These are phyloP conservation scores for Tricholauxania praeusta DNA, from an alignment of 2,888 invertebrate species.

Conservation along the genomic window DNA sequence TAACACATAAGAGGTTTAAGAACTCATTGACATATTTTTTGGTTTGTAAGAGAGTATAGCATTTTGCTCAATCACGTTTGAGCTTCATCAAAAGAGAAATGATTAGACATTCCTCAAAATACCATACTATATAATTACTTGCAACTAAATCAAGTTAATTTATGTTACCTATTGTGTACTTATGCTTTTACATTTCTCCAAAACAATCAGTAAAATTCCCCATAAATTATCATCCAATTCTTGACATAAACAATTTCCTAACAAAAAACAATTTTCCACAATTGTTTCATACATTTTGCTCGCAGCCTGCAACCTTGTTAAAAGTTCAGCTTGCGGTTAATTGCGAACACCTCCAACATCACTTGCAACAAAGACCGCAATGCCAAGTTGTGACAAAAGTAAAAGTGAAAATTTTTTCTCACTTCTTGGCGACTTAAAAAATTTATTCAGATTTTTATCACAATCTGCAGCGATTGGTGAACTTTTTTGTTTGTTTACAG, in stretches of 20 bases:
- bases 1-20: no score
- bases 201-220: background rate
- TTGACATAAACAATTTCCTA: background rate
- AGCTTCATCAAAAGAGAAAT: no score
- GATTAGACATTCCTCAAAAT: no score
- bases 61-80: no score
- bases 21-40: no score
- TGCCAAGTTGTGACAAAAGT: conserved; percentile 5
- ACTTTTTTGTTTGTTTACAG: conserved; percentile 12
- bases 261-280: background rate
- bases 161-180: no score
- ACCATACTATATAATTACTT: no score
- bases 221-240: background rate
- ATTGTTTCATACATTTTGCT: background rate
- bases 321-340: conserved; percentile 31
- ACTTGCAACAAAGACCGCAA: background rate
- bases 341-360: conserved; percentile 2
- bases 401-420: conserved; percentile 14
- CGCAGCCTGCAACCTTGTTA: conserved; percentile 12
- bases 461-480: background rate
- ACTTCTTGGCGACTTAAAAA: background rate
- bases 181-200: no score
- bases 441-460: background rate
- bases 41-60: no score
- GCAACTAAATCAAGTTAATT: no score